Percentiles rank a stretch among this genome's conserved stretches.
Evolutionary conservation across 2,888 invertebrate genomes (phyloP).

Genomic region (Pristionchus entomophagus): DNA sequence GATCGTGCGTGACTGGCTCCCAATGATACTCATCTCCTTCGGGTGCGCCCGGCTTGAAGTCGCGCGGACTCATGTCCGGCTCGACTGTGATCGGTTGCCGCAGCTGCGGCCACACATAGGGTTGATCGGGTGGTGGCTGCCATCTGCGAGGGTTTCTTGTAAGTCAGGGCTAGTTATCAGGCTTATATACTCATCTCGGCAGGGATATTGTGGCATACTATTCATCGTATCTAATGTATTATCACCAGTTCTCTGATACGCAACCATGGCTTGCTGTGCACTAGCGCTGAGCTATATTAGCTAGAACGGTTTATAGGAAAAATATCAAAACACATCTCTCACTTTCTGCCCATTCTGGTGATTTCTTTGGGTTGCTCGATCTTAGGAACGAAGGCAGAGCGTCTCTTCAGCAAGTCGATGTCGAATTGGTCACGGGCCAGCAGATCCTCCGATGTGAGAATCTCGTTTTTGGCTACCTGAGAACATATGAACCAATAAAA

Average conservation of each 20-base stretch:
- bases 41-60: constrained; percentile 58
- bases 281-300: too few relatives aligned
- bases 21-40: constrained; percentile 71
- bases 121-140: constrained; percentile 76
- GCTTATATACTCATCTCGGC: too few relatives aligned
- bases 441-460: constrained; percentile 72
- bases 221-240: too few relatives aligned
- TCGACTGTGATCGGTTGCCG: constrained; percentile 63
- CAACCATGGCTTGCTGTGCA: too few relatives aligned
- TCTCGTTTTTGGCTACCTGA: constrained; percentile 71
- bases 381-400: constrained; percentile 74
- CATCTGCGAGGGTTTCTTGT: constrained; percentile 67
- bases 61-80: constrained; percentile 56
- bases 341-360: constrained; percentile 61
- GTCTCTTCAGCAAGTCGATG: constrained; percentile 72
- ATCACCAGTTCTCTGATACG: too few relatives aligned
- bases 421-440: constrained; percentile 72
- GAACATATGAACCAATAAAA: too few relatives aligned
- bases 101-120: constrained; percentile 68
- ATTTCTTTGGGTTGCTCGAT: constrained; percentile 66
- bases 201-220: too few relatives aligned
- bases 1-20: constrained; percentile 72
- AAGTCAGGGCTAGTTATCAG: too few relatives aligned
- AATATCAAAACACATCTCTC: too few relatives aligned
- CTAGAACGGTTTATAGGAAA: too few relatives aligned